These are phyloP conservation scores for Gymnosoma rotundatum DNA, from an alignment of 2,888 invertebrate genomes.

Conservation along the genomic window DNA sequence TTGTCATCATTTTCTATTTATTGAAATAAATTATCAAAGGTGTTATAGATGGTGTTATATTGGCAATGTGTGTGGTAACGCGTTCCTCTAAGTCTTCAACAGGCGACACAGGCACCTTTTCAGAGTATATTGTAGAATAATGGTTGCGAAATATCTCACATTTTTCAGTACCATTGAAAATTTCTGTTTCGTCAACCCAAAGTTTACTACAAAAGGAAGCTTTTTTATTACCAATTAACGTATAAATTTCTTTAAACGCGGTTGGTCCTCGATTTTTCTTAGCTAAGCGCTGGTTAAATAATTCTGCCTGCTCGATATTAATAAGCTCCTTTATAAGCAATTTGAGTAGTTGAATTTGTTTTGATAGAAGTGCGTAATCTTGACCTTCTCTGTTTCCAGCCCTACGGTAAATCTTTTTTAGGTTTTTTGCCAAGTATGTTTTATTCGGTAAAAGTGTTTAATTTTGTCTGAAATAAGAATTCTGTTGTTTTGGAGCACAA, in stretches of 20 bases:
- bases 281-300: not conserved
- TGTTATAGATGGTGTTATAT: not conserved
- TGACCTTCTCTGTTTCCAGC: not conserved
- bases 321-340: constrained; percentile 1
- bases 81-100: not conserved
- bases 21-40: not conserved
- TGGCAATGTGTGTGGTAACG: not conserved
- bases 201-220: not conserved
- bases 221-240: not conserved
- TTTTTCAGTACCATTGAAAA: not conserved
- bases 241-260: constrained; percentile 1
- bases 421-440: constrained; percentile 6
- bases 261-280: constrained; percentile 22
- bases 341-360: not conserved
- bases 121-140: not conserved
- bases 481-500: not conserved
- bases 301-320: not conserved
- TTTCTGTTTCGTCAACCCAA: not conserved
- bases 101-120: not conserved
- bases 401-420: constrained; percentile 8
- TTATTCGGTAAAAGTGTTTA: not conserved
- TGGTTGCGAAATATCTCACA: not conserved
- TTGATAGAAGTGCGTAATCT: not conserved
- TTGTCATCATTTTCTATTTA: not conserved
- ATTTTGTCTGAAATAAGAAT: constrained; percentile 7